Conservation (phyloP, 1,140 invertebrate species). For the Lethocerus indicus region DNA sequence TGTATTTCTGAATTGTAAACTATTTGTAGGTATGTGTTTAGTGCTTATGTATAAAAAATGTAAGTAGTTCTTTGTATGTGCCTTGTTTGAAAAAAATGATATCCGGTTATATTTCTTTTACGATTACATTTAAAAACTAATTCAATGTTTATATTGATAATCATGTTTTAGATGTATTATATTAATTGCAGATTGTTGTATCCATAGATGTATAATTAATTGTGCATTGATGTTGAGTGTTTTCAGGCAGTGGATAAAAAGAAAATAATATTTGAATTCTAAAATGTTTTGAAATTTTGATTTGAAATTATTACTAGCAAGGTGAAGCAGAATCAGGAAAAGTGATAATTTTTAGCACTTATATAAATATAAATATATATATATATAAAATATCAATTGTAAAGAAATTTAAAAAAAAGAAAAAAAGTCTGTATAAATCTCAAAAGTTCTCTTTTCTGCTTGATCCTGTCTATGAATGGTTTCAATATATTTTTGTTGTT, state of each 20-base stretch:
- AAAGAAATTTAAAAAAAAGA: too few relatives aligned
- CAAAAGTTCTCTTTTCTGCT: too few relatives aligned
- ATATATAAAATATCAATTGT: not conserved
- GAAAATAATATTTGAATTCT: not conserved
- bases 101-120: conserved; percentile 5
- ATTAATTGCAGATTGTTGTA: not conserved
- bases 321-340: too few relatives aligned
- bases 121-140: conserved; percentile 3
- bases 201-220: conserved; percentile 2
- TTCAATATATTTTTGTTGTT: too few relatives aligned
- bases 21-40: conserved; percentile 14
- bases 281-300: not conserved
- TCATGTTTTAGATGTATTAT: conserved; percentile 13
- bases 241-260: not conserved
- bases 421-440: too few relatives aligned
- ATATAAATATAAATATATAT: not conserved
- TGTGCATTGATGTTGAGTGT: conserved; percentile 7
- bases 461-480: too few relatives aligned
- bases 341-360: not conserved
- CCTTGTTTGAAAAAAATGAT: conserved; percentile 15
- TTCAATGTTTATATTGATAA: conserved; percentile 8
- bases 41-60: conserved; percentile 16
- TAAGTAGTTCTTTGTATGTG: conserved; percentile 19
- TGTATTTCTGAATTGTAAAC: conserved; percentile 12
- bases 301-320: not conserved